Conservation (phyloP, 2,888 invertebrate genomes). For the Lithophane semibrunnea region DNA sequence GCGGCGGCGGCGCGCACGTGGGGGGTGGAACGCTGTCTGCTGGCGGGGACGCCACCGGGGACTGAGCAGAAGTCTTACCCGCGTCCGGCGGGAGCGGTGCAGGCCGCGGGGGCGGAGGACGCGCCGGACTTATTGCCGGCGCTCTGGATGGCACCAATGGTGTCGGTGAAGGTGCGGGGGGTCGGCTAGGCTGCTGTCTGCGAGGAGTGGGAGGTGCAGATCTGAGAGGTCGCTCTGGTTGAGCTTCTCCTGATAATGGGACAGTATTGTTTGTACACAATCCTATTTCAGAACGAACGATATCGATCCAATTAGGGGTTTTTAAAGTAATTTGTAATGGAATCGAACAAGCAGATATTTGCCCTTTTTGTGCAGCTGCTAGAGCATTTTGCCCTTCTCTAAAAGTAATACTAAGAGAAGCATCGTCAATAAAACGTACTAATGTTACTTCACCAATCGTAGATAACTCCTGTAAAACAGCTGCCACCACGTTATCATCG, state of each 20-base stretch:
- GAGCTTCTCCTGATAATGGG: constrained; percentile 91
- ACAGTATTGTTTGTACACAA: constrained; percentile 96
- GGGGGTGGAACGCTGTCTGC: constrained; percentile 92
- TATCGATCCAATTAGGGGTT: constrained; percentile 96
- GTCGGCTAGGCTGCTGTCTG: constrained; percentile 91
- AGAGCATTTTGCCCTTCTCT: constrained; percentile 97
- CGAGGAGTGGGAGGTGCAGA: constrained; percentile 88
- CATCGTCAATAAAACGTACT: constrained; percentile 96
- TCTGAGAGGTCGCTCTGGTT: constrained; percentile 81
- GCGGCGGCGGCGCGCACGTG: constrained; percentile 91
- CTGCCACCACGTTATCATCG: constrained; percentile 95
- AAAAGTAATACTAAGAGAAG: constrained; percentile 97
- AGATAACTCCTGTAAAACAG: constrained; percentile 94
- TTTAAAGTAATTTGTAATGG: constrained; percentile 94
- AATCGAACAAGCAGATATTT: constrained; percentile 92
- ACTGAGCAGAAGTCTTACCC: constrained; percentile 77
- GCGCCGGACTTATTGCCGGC: constrained; percentile 87
- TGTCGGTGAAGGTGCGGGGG: constrained; percentile 91
- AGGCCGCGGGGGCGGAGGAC: constrained; percentile 91
- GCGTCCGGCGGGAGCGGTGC: constrained; percentile 89
- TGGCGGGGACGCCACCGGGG: constrained; percentile 87
- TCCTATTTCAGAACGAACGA: constrained; percentile 95
- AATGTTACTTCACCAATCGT: constrained; percentile 97
- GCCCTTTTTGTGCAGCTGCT: constrained; percentile 91
- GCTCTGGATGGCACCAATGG: constrained; percentile 84